phyloP scores from a whole-genome alignment of 2,797 vertebrate genomes.

The Propithecus perrieri region DNA sequence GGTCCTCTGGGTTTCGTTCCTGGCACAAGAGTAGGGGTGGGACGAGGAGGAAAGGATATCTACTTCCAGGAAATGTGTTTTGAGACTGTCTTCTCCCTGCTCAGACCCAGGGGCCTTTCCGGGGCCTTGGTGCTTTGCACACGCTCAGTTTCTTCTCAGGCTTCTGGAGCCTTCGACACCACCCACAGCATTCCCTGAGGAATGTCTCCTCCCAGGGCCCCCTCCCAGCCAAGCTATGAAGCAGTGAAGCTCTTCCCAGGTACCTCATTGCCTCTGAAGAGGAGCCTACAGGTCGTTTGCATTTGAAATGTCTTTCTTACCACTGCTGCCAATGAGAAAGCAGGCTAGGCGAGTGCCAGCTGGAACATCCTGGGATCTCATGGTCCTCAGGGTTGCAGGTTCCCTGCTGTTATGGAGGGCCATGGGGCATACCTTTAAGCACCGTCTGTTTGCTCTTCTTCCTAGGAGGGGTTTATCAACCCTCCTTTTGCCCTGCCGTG shows the following conservation, averaged over 20 bases:
- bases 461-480: not conserved
- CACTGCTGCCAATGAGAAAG: not conserved
- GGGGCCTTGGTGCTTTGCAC: not conserved
- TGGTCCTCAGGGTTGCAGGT: no score
- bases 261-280: no score
- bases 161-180: not conserved
- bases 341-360: not conserved
- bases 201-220: not conserved
- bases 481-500: not conserved
- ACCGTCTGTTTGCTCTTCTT: not conserved
- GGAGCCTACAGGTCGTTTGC: no score
- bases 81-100: not conserved
- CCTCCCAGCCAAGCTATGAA: not conserved
- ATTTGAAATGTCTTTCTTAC: fast-evolving
- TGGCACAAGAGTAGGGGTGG: not conserved
- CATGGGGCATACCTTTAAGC: no score
- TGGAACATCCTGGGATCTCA: not conserved
- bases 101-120: not conserved
- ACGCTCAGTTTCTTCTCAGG: not conserved
- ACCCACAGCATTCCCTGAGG: not conserved
- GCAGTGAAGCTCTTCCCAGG: not conserved
- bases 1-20: not conserved
- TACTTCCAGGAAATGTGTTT: not conserved
- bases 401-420: not conserved
- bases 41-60: not conserved